phyloP scores from a whole-genome alignment of 2,797 vertebrate genomes.

The Peromyscus attwateri region DNA sequence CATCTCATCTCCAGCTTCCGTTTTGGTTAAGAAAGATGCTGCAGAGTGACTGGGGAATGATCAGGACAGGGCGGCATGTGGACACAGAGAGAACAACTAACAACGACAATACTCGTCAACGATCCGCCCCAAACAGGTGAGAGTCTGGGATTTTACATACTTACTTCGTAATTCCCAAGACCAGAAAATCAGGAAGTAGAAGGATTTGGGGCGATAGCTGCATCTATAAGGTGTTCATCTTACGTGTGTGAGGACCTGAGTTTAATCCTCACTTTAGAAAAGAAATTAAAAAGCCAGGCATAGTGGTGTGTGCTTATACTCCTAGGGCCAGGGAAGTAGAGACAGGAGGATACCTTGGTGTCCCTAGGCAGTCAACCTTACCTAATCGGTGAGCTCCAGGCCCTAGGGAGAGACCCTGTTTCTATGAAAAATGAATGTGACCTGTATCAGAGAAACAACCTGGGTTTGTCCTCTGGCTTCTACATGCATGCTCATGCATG shows the following conservation, averaged over 20 bases:
- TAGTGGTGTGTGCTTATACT: not conserved
- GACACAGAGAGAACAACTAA: not conserved
- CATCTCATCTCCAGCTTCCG: not conserved
- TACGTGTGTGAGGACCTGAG: not conserved
- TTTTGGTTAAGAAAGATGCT: not conserved
- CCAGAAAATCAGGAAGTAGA: not conserved
- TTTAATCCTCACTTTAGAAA: not conserved
- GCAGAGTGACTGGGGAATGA: rapidly evolving
- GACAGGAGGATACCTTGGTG: not conserved
- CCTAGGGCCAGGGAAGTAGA: not conserved
- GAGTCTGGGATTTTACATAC: not conserved
- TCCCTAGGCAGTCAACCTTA: not conserved
- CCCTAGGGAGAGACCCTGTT: not conserved
- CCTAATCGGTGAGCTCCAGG: not conserved
- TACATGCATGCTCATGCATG: rapidly evolving
- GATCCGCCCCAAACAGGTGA: rapidly evolving
- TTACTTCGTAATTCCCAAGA: not conserved
- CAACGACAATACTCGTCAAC: rapidly evolving
- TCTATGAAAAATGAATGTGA: not conserved
- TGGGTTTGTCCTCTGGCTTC: not conserved
- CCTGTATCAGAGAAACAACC: not conserved
- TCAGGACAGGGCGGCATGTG: not conserved
- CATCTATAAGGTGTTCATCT: too few relatives aligned
- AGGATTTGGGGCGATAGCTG: not conserved
- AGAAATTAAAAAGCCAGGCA: not conserved